Conservation (phyloP, 2,797 vertebrate species). For the Ctenochaetus hawaiiensis region DNA sequence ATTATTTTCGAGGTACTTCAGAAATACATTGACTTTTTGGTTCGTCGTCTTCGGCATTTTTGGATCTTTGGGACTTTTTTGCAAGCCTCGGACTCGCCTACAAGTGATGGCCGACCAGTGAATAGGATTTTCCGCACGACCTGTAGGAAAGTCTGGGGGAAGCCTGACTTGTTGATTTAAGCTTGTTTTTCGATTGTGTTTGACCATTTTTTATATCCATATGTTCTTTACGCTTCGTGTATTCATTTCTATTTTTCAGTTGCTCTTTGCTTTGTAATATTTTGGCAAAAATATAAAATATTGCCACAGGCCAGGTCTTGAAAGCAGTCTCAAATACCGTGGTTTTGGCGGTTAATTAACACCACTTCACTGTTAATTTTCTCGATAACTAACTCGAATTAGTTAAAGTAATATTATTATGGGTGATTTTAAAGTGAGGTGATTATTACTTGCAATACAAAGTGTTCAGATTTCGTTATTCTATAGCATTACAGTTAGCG, state of each 20-base stretch:
- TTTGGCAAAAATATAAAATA: conserved; percentile 25
- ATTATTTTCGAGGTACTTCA: conserved; percentile 49
- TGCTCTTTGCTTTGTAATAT: not conserved
- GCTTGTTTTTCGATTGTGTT: conserved; percentile 8
- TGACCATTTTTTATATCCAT: not conserved
- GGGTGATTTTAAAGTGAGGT: not conserved
- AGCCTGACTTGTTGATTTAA: conserved; percentile 70
- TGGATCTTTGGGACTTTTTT: conserved; percentile 77
- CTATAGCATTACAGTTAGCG: not conserved
- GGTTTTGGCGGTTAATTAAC: conserved; percentile 59
- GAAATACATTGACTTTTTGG: conserved; percentile 1
- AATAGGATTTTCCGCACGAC: conserved; percentile 60
- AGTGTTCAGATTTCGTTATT: not conserved
- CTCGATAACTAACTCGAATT: too few species aligned
- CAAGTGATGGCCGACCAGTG: conserved; percentile 41
- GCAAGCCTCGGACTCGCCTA: conserved; percentile 83
- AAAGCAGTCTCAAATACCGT: conserved; percentile 27
- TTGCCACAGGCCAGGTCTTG: conserved; percentile 65
- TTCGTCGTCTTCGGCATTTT: conserved; percentile 46
- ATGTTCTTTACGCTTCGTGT: not conserved
- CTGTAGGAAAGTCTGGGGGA: conserved; percentile 81
- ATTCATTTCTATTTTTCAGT: accelerated
- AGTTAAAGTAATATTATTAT: too few species aligned
- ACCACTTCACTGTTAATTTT: not conserved
- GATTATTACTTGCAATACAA: not conserved